These are phyloP conservation scores for Tipula lateralis DNA, from an alignment of 2,888 invertebrate genomes.

Conservation along the genomic window DNA sequence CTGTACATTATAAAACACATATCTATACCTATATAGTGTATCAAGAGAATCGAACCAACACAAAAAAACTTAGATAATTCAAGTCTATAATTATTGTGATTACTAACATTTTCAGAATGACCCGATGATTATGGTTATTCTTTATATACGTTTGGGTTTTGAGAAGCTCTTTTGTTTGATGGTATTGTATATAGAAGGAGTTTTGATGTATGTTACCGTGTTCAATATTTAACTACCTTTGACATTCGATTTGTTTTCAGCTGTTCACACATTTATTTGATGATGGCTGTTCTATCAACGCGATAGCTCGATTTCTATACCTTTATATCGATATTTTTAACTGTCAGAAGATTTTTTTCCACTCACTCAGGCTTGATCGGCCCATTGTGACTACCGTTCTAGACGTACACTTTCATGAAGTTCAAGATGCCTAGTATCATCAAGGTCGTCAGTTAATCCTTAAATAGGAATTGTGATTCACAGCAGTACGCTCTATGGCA, in stretches of 20 bases:
- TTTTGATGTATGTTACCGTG: not conserved
- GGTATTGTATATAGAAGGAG: not conserved
- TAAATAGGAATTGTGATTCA: too few species aligned
- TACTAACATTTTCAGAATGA: not conserved
- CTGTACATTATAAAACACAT: not conserved
- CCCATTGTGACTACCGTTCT: too few species aligned
- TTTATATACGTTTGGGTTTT: not conserved
- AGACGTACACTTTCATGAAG: too few species aligned
- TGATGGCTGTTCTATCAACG: too few species aligned
- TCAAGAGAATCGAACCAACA: not conserved
- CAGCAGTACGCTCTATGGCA: too few species aligned
- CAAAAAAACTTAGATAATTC: not conserved
- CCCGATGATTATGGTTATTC: not conserved
- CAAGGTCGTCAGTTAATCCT: too few species aligned
- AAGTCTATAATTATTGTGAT: conserved; percentile 19
- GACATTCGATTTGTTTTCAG: not conserved
- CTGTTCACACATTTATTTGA: not conserved
- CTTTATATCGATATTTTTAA: too few species aligned
- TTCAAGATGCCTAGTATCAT: too few species aligned
- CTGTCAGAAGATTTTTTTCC: too few species aligned
- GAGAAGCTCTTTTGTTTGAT: not conserved
- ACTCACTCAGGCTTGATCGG: too few species aligned
- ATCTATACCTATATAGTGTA: not conserved
- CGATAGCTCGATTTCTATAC: too few species aligned
- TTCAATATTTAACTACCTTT: not conserved